Evolutionary conservation across 2,888 invertebrate genomes (phyloP), one percentile per base, ranked within the genome.

Genomic region (Lepidocyrtinus sp.): DNA sequence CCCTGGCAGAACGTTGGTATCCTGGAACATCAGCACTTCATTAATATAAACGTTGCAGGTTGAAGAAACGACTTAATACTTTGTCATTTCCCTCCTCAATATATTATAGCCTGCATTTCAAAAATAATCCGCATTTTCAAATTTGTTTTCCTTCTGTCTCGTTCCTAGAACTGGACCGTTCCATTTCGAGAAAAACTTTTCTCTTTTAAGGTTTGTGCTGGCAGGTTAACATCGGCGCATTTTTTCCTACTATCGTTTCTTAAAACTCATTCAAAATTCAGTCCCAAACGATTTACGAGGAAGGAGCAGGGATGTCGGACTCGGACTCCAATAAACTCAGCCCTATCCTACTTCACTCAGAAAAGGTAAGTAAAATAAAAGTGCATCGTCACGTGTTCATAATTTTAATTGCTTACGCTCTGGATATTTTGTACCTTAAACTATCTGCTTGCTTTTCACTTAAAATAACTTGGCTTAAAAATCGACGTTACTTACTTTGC

Each of bases 201-300:
- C n/a, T n/a, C n/a, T n/a, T n/a, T n/a, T n/a, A n/a, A n/a, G n/a
- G n/a, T n/a, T n/a, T n/a, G n/a, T n/a, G n/a, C n/a, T n/a, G n/a
- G n/a, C n/a, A n/a, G n/a, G n/a, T n/a, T n/a, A n/a, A n/a, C n/a
- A n/a, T n/a, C n/a, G n/a, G n/a, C n/a, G n/a, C n/a, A n/a, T n/a
- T n/a, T n/a, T n/a, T n/a, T n/a, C n/a, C n/a, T n/a, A n/a, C n/a
- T n/a, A n/a, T 55, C 2, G 55, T 55, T 55, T n/a, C 65, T 50
- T 26, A 1, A 73, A 70, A 75, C n/a, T 55, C 71, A 1, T 70
- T 75, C 80, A 80, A 80, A 80, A 80, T 78, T 78, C 74, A 82
- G 81, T 72, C 77, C 73, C 81, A 82, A 76, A 77, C 81, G 25
- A 82, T 82, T 77, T 77, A 77, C 73, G 77, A 81, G 76, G 76